A percentile compares a stretch with the other conserved stretches of the same genome.
Conservation (phyloP, 2,888 invertebrate genomes). For the Invenusta paracnida region DNA sequence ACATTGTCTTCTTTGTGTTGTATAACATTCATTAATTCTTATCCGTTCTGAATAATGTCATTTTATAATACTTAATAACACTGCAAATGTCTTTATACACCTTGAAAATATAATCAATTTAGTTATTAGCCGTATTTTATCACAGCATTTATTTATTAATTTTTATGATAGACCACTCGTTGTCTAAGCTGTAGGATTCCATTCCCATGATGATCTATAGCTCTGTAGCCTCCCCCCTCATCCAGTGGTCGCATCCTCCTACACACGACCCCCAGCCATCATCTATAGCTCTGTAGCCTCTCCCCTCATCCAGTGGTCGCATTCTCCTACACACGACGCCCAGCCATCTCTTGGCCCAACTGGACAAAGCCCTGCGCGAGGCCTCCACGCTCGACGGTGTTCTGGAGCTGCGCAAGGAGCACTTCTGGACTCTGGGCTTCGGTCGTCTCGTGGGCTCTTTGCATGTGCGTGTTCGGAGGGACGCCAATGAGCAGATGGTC, state of each 20-base stretch:
- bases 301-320: constrained; percentile 33
- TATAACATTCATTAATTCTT: no score
- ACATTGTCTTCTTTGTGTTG: no score
- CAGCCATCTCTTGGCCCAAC: constrained; percentile 65
- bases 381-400: constrained; percentile 67
- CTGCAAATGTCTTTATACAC: no score
- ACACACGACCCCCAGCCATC: constrained; percentile 66
- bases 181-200: no score
- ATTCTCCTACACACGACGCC: constrained; percentile 64
- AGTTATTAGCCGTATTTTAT: no score
- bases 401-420: constrained; percentile 66
- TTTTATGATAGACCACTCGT: no score
- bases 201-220: no score
- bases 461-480: constrained; percentile 63
- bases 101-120: no score
- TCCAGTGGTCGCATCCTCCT: constrained; percentile 45
- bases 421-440: constrained; percentile 68
- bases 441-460: constrained; percentile 59
- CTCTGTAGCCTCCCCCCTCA: no score
- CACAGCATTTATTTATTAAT: no score
- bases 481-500: constrained; percentile 67
- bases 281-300: constrained; percentile 60
- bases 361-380: constrained; percentile 66
- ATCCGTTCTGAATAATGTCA: no score
- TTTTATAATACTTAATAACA: no score